These are phyloP conservation scores for Mycteria americana DNA, from an alignment of 2,797 vertebrate species.

Conservation along the genomic window DNA sequence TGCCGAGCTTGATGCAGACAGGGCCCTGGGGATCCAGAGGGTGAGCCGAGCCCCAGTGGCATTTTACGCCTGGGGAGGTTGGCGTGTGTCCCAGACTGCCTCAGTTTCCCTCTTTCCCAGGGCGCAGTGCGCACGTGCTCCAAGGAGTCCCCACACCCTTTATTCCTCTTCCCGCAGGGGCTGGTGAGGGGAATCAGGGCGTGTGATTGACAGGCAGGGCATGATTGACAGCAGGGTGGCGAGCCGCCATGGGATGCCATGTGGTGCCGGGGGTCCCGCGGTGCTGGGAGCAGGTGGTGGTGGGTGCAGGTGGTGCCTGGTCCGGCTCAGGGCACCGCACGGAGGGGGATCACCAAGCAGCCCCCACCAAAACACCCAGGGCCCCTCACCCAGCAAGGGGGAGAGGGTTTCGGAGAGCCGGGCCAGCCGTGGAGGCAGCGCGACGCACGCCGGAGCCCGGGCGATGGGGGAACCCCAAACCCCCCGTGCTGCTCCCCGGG, in stretches of 20 bases:
- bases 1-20: neutral
- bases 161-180: neutral
- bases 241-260: accelerated
- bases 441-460: accelerated
- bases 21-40: neutral
- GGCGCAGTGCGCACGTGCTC: neutral
- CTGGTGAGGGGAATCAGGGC: neutral
- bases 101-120: neutral
- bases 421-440: accelerated
- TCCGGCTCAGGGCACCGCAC: neutral
- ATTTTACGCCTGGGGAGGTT: neutral
- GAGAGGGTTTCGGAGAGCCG: neutral
- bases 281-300: neutral
- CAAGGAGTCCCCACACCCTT: accelerated
- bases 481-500: accelerated
- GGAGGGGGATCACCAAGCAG: neutral
- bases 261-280: accelerated
- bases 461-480: accelerated
- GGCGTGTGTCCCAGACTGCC: accelerated
- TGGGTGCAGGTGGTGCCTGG: neutral
- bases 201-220: neutral
- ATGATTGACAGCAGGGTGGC: neutral
- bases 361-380: neutral
- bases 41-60: neutral
- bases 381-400: accelerated